Conservation (phyloP, 2,888 invertebrate genomes). For the Trichogramma dendrolimi region DNA sequence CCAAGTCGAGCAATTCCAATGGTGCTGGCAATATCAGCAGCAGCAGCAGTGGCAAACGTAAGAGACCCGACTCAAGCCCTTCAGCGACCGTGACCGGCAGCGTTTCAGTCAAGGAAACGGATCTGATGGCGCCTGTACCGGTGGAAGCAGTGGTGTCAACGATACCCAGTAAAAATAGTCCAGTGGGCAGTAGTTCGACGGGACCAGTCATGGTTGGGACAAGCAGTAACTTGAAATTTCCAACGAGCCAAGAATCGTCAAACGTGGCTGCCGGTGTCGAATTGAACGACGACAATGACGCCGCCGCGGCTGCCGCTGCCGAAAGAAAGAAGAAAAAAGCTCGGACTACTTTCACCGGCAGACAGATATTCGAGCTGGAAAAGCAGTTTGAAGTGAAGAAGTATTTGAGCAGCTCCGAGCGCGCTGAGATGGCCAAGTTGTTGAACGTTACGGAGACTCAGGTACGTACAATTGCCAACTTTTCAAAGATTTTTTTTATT, state of each 20-base stretch:
- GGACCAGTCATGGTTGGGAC: too few species aligned
- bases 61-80: conserved; percentile 11
- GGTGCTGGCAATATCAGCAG: neutral
- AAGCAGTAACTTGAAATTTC: too few species aligned
- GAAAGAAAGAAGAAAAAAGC: conserved; percentile 78
- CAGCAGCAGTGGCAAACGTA: conserved; percentile 15
- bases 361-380: conserved; percentile 95
- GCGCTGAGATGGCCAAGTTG: conserved; percentile 90
- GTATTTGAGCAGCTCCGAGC: conserved; percentile 89
- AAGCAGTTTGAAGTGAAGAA: conserved; percentile 95
- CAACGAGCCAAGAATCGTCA: too few species aligned
- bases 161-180: too few species aligned
- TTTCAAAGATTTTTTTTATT: too few species aligned
- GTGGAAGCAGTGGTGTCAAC: too few species aligned
- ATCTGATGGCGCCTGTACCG: too few species aligned
- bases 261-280: too few species aligned
- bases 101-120: neutral
- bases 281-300: neutral
- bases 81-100: neutral
- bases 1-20: neutral
- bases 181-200: too few species aligned
- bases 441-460: conserved; percentile 95
- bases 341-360: conserved; percentile 88
- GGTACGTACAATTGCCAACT: conserved; percentile 55
- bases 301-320: conserved; percentile 30